A percentile compares a stretch with the other conserved stretches of the same genome.
These are phyloP conservation scores for Pseudochirops corinnae DNA, from an alignment of 2,797 vertebrate genomes.

Conservation along the genomic window DNA sequence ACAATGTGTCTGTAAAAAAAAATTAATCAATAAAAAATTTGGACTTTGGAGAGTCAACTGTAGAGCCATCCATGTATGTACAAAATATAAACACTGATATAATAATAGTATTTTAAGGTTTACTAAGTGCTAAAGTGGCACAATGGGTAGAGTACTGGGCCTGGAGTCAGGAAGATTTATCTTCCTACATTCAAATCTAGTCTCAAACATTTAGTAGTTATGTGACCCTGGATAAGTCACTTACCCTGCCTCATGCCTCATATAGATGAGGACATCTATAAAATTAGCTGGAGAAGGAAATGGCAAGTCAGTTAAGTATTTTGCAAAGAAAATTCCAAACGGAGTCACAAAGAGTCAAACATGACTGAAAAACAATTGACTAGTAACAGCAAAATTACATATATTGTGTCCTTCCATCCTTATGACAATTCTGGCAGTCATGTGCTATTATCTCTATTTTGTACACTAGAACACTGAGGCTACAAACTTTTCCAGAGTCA, in stretches of 20 bases:
- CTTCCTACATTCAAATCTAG: constrained; percentile 30
- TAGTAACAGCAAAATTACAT: neutral
- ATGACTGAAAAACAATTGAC: neutral
- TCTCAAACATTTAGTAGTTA: constrained; percentile 19
- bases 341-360: neutral
- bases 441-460: neutral
- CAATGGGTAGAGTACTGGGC: neutral
- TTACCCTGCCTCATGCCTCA: neutral
- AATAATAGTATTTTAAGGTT: neutral
- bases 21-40: too few species aligned
- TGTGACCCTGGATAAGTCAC: constrained; percentile 40
- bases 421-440: neutral
- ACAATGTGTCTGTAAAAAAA: too few species aligned
- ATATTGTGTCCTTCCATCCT: constrained; percentile 2
- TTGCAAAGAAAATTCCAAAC: neutral
- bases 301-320: neutral
- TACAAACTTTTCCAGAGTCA: neutral
- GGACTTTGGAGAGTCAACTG: neutral
- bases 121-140: neutral
- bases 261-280: neutral
- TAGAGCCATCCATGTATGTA: neutral
- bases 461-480: neutral
- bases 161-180: neutral
- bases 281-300: constrained; percentile 9
- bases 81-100: neutral